phyloP scores from a whole-genome alignment of 2,888 invertebrate genomes.

The Chaetoderma sp. region DNA sequence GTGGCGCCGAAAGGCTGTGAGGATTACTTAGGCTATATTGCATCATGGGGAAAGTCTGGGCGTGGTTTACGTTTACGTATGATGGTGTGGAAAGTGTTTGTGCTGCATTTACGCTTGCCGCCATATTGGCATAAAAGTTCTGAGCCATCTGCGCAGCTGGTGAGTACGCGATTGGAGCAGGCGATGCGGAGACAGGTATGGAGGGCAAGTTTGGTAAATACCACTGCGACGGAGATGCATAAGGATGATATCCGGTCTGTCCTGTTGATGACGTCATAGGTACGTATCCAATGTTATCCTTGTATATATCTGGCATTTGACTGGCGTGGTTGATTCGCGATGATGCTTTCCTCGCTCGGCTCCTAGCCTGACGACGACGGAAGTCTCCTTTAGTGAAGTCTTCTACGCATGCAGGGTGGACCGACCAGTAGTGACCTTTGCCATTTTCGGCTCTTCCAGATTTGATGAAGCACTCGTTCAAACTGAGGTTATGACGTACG shows the following conservation, averaged over 20 bases:
- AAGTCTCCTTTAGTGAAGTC: constrained; percentile 98
- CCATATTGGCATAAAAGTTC: no score
- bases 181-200: no score
- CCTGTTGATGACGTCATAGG: constrained; percentile 50
- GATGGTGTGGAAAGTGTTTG: no score
- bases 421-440: constrained; percentile 97
- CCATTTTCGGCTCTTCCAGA: constrained; percentile 77
- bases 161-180: no score
- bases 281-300: constrained; percentile 44
- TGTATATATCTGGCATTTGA: not conserved
- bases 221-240: no score
- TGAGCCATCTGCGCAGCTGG: no score
- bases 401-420: constrained; percentile 95
- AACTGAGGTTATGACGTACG: constrained; percentile 63
- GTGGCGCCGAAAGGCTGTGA: no score
- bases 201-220: no score
- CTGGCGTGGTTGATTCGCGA: constrained; percentile 3
- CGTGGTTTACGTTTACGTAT: no score
- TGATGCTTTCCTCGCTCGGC: constrained; percentile 76
- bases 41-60: no score
- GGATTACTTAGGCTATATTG: no score
- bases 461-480: constrained; percentile 67
- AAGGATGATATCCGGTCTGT: constrained; percentile 31
- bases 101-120: no score
- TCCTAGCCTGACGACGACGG: constrained; percentile 91